These are phyloP conservation scores for Bujurquina vittata DNA, from an alignment of 2,113 vertebrate species.

Conservation along the genomic window DNA sequence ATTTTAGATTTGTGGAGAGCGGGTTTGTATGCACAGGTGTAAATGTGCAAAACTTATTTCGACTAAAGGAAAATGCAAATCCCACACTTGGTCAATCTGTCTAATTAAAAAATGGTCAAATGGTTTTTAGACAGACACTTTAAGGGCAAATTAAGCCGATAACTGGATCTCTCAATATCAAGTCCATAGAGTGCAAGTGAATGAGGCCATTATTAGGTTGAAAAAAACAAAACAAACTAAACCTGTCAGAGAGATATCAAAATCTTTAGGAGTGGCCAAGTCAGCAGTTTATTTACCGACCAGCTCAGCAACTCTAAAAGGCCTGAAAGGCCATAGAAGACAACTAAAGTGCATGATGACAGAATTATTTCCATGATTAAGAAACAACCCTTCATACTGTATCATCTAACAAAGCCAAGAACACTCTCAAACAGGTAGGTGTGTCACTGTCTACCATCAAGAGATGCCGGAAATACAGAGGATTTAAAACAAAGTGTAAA, in stretches of 20 bases:
- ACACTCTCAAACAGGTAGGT: background rate
- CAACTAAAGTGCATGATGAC: background rate
- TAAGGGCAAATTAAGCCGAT: background rate
- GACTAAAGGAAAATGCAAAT: background rate
- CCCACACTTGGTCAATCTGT: background rate
- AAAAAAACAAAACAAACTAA: background rate
- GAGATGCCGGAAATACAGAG: background rate
- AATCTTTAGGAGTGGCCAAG: background rate
- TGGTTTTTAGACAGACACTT: background rate
- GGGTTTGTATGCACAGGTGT: background rate
- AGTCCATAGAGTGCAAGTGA: background rate
- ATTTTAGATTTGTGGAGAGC: background rate
- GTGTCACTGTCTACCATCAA: background rate
- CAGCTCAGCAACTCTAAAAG: background rate
- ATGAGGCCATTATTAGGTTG: background rate
- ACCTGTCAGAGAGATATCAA: background rate
- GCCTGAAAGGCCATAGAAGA: background rate
- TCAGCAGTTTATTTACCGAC: background rate
- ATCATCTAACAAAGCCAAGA: no score
- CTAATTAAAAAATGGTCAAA: background rate
- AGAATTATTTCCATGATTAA: conserved; percentile 5
- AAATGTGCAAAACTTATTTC: background rate
- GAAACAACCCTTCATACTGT: background rate
- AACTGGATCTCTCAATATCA: background rate
- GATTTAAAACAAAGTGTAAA: background rate